Percentiles rank a stretch among this genome's conserved stretches.
These are phyloP conservation scores for Chymomyza caudatula DNA, from an alignment of 2,888 invertebrate species.

Conservation along the genomic window DNA sequence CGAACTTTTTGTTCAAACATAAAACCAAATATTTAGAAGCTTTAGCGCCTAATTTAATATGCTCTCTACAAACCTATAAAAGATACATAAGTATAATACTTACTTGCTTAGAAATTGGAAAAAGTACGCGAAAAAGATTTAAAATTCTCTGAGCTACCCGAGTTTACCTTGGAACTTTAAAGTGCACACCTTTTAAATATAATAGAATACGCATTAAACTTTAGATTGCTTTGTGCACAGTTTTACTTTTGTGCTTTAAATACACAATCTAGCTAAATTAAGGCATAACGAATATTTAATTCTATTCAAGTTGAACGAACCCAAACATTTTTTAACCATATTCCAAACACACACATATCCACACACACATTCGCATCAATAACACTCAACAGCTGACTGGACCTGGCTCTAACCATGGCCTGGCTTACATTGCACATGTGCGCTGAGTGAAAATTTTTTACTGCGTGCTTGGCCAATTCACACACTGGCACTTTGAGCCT, in stretches of 20 bases:
- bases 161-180: not conserved
- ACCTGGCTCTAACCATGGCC: slow-evolving; percentile 24
- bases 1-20: slow-evolving; percentile 10
- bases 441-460: slow-evolving; percentile 31
- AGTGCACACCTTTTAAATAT: not conserved
- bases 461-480: slow-evolving; percentile 52
- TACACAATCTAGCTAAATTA: not conserved
- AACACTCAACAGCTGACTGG: slow-evolving; percentile 24
- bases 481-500: slow-evolving; percentile 53
- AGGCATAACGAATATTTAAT: not conserved
- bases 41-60: not conserved
- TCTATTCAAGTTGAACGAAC: not conserved
- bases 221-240: not conserved
- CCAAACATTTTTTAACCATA: not conserved
- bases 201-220: not conserved
- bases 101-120: not conserved
- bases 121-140: not conserved
- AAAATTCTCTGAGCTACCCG: not conserved
- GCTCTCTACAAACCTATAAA: not conserved
- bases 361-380: slow-evolving; percentile 1
- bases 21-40: not conserved
- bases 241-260: not conserved
- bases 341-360: slow-evolving; percentile 6
- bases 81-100: not conserved
- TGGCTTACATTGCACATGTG: slow-evolving; percentile 19